Evolutionary conservation across 2,113 vertebrate species (phyloP).

Genomic region (Ptychochromis oligacanthus): DNA sequence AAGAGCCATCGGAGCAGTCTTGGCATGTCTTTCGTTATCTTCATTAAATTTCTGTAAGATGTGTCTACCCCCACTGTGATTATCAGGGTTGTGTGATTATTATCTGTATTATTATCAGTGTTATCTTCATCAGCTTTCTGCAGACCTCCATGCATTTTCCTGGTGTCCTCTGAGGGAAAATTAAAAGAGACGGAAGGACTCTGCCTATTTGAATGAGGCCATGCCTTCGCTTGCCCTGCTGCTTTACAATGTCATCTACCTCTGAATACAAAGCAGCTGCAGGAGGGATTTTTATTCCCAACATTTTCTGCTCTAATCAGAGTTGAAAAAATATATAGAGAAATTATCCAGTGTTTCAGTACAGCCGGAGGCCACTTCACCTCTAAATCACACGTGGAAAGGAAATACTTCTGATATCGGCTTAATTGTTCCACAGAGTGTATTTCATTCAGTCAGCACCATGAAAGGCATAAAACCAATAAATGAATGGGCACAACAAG

Average conservation of each 20-base stretch:
- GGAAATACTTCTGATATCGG: background rate
- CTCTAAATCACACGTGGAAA: background rate
- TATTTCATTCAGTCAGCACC: background rate
- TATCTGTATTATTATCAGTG: constrained; percentile 26
- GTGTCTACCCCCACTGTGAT: background rate
- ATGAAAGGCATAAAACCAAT: background rate
- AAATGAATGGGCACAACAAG: background rate
- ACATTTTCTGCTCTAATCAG: constrained; percentile 20
- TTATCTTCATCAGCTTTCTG: constrained; percentile 33
- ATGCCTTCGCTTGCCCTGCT: constrained; percentile 6
- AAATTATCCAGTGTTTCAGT: background rate
- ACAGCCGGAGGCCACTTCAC: background rate
- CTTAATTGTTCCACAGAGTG: background rate
- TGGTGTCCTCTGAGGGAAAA: constrained; percentile 4
- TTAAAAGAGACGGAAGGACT: constrained; percentile 9
- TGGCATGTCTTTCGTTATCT: constrained; percentile 2
- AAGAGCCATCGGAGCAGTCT: background rate
- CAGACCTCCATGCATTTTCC: background rate
- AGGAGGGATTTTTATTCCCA: constrained; percentile 14
- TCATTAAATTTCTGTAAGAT: background rate
- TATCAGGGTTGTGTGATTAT: constrained; percentile 1
- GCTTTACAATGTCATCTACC: constrained; percentile 6
- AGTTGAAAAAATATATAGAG: background rate
- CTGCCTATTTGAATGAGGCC: constrained; percentile 28
- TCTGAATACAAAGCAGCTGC: constrained; percentile 59